Percentiles rank a stretch among this genome's conserved stretches.
Conservation (phyloP, 1,140 invertebrate species). For the Bombus haemorrhoidalis region DNA sequence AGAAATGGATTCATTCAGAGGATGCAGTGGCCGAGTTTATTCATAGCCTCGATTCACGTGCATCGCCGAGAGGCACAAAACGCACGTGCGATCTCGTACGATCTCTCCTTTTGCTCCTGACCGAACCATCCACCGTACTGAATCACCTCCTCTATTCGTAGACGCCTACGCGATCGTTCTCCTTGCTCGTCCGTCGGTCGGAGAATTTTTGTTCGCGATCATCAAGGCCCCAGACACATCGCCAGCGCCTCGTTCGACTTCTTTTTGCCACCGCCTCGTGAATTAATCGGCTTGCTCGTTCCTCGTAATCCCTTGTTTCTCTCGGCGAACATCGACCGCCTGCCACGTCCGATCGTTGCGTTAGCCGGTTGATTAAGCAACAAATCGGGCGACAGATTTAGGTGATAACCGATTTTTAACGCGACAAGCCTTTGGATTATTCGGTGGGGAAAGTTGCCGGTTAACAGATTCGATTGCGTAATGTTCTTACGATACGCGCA, state of each 20-base stretch:
- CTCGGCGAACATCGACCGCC: too few relatives aligned
- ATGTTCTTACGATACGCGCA: background rate
- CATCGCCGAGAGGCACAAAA: slow-evolving; percentile 34
- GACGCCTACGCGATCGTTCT: slow-evolving; percentile 32
- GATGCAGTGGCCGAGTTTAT: slow-evolving; percentile 40
- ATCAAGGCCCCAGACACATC: slow-evolving; percentile 2
- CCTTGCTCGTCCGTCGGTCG: background rate
- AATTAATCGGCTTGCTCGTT: slow-evolving; percentile 12
- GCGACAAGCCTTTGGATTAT: background rate
- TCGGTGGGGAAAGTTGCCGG: background rate
- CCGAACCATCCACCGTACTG: slow-evolving; percentile 31
- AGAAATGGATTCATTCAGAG: background rate
- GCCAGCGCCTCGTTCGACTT: background rate
- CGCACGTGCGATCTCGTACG: slow-evolving; percentile 24
- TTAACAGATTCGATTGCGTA: background rate
- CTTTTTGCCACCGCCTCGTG: background rate
- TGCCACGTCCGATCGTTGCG: background rate
- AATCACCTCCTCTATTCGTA: slow-evolving; percentile 60
- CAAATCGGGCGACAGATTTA: background rate
- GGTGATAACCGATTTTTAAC: background rate
- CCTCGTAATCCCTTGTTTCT: background rate
- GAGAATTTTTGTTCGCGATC: background rate
- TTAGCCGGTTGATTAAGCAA: background rate
- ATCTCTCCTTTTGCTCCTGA: slow-evolving; percentile 43
- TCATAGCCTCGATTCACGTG: slow-evolving; percentile 43